These are phyloP conservation scores for Hedychridium roseum DNA, from an alignment of 2,888 invertebrate genomes.

Conservation along the genomic window DNA sequence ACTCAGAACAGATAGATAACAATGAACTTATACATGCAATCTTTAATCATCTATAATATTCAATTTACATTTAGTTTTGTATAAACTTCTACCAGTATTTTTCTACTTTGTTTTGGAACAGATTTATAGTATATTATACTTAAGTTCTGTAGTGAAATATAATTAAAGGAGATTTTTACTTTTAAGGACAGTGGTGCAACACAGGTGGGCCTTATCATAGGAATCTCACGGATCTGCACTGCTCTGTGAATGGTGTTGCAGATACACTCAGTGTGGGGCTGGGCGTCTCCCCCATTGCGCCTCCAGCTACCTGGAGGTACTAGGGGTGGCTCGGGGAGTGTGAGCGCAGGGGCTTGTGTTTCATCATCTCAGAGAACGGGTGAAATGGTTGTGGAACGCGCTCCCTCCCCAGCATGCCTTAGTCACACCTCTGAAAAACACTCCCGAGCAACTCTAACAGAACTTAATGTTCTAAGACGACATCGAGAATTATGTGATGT, in stretches of 20 bases:
- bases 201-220: too few species aligned
- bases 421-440: conserved; percentile 95
- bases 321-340: conserved; percentile 57
- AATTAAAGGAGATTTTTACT: too few species aligned
- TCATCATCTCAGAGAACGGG: conserved; percentile 67
- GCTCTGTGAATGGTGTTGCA: conserved; percentile 66
- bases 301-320: conserved; percentile 76
- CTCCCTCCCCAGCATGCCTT: conserved; percentile 84
- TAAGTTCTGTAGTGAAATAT: too few species aligned
- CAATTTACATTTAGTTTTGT: too few species aligned
- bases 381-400: conserved; percentile 72
- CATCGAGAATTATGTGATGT: conserved; percentile 97
- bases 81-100: too few species aligned
- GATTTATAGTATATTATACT: too few species aligned
- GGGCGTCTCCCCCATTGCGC: conserved; percentile 90
- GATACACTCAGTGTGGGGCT: conserved; percentile 96
- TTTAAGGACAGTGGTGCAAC: too few species aligned
- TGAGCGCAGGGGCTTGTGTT: conserved; percentile 47
- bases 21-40: too few species aligned
- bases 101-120: conserved; percentile 18
- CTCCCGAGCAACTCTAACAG: conserved; percentile 89
- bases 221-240: conserved; percentile 45
- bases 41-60: too few species aligned
- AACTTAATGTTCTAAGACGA: conserved; percentile 87
- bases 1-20: too few species aligned